Evolutionary conservation across 2,113 vertebrate genomes (phyloP).

Genomic region (Halcyon malimbica): DNA sequence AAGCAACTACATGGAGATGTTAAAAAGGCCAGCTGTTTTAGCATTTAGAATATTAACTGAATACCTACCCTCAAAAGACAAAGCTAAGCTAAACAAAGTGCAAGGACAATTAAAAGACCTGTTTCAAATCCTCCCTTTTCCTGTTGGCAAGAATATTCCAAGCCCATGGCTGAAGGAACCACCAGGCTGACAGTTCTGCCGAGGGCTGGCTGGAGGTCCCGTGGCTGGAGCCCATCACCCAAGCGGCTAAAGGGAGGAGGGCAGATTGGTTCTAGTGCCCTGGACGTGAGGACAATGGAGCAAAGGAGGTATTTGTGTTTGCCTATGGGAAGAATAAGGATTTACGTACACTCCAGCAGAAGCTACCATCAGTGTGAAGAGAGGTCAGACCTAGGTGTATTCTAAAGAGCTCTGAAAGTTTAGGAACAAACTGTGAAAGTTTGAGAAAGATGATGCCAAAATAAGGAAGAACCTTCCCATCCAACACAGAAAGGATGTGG

Average conservation of each 20-base stretch:
- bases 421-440: background rate
- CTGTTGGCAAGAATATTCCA: background rate
- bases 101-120: background rate
- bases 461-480: background rate
- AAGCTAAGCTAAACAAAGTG: background rate
- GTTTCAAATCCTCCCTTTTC: background rate
- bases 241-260: background rate
- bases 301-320: background rate
- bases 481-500: background rate
- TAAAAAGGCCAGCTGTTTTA: background rate
- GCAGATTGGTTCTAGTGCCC: rapidly evolving
- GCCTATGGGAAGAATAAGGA: background rate
- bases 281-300: background rate
- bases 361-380: background rate
- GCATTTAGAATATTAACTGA: background rate
- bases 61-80: background rate
- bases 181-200: rapidly evolving
- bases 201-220: background rate
- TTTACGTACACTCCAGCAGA: background rate
- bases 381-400: background rate
- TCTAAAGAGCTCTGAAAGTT: background rate
- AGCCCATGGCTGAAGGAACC: background rate
- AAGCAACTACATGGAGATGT: background rate
- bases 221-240: rapidly evolving
- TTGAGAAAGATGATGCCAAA: background rate